Conservation (phyloP, 2,888 invertebrate genomes). For the Leuctra nigra region DNA sequence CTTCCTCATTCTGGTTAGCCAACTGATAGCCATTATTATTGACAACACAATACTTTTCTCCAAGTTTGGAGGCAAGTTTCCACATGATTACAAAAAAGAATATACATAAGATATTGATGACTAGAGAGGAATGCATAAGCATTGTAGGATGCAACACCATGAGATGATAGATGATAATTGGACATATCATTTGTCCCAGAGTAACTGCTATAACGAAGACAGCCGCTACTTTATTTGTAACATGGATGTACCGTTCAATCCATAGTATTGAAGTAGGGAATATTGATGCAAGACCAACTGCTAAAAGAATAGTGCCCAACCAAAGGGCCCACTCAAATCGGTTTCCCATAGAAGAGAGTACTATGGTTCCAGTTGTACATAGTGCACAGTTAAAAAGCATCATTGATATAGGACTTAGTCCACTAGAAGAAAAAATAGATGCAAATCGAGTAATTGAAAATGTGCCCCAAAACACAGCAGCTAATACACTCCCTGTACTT, state of each 20-base stretch:
- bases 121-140: constrained; percentile 38
- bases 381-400: constrained; percentile 37
- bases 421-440: constrained; percentile 39
- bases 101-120: constrained; percentile 33
- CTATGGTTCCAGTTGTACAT: constrained; percentile 35
- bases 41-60: constrained; percentile 30
- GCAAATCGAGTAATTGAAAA: constrained; percentile 40
- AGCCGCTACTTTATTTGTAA: constrained; percentile 42
- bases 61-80: constrained; percentile 35
- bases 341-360: constrained; percentile 35
- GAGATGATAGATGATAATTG: constrained; percentile 37
- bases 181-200: constrained; percentile 41
- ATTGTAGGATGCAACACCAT: constrained; percentile 36
- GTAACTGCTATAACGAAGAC: constrained; percentile 41
- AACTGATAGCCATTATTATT: constrained; percentile 31
- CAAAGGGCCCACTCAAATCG: constrained; percentile 35
- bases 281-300: constrained; percentile 42
- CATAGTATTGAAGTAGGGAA: constrained; percentile 43
- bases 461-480: constrained; percentile 42
- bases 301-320: constrained; percentile 39
- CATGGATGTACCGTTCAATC: constrained; percentile 40
- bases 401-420: constrained; percentile 38
- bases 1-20: constrained; percentile 32
- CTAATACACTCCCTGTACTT: constrained; percentile 37
- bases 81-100: constrained; percentile 37